Base-by-base conservation (phyloP, 30 jellyfish, hydroid and myxozoan genomes). In the Aurelia coerulea region DNA sequence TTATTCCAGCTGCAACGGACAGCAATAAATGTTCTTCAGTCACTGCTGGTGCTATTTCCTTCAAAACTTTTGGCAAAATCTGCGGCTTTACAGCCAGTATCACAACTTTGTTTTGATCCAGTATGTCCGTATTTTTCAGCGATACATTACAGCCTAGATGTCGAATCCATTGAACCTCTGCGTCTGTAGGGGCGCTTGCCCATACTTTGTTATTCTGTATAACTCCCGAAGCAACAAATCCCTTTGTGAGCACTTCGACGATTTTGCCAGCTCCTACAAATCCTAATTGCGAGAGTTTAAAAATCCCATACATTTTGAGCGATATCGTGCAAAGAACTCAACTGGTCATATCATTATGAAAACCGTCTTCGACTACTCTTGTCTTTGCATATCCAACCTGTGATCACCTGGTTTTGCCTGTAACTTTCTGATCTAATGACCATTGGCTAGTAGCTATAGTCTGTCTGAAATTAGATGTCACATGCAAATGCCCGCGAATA, bases 1-100 rank as follows among this genome's bases (percentile, higher is more conserved):
- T 82, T 11, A 85, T 75, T 23, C 97, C 97, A 14, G 97, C 97
- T 17, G 97, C 97, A 32, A 91, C 97, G 3, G 96, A 84, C 2
- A 90, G 64, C 33, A 90, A 17, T 18, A 80, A 32, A 71, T 90
- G 97, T 29, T 90, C 91, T 49, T 65, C 79, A 10, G 95, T 83
- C 2, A 89, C 97, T 32, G 76, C 84, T 3, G 90, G 84, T 18
- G 92, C 89, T 6, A 89, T 74, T 46, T 89, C 90, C 12, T 74
- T 35, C 8, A 81, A 71, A 1, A 89, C 92, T 35, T 71, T 74
- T 3, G 97, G 97, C 73, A 89, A 39, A 17, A 89, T 68, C 62
- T 89, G 92, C 2, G 97, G 97, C 81, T 89, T 89, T 10, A 89
- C 97, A 18, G 97, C 97, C 18, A 89, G 83, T 31, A 89, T 32